These are phyloP conservation scores for Cochlearius cochlearius DNA, from an alignment of 2,113 vertebrate species.

Conservation along the genomic window DNA sequence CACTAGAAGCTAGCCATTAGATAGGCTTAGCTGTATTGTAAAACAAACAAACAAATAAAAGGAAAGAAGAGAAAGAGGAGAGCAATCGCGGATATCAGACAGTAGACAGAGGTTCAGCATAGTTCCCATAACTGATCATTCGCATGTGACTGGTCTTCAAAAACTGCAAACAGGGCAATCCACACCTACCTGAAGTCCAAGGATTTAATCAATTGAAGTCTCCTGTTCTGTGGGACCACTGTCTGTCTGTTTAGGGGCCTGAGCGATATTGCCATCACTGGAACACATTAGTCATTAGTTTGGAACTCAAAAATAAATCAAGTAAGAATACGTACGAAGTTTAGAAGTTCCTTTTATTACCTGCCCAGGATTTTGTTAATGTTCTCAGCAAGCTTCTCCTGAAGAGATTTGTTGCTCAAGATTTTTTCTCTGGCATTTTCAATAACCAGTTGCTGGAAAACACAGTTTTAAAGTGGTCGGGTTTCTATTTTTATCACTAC, in stretches of 20 bases:
- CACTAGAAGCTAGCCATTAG: not conserved
- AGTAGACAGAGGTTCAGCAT: not conserved
- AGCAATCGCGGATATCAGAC: not conserved
- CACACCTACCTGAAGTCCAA: conserved; percentile 89
- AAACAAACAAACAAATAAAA: not conserved
- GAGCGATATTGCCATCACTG: conserved; percentile 83
- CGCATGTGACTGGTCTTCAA: not conserved
- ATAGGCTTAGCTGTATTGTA: not conserved
- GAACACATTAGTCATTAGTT: conserved; percentile 25
- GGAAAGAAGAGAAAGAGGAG: not conserved
- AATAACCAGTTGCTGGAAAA: conserved; percentile 94
- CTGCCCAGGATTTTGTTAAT: conserved; percentile 96
- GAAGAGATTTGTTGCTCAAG: conserved; percentile 89
- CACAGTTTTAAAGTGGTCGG: conserved; percentile 25
- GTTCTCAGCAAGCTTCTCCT: conserved; percentile 98
- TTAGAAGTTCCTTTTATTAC: conserved; percentile 71
- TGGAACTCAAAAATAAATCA: not conserved
- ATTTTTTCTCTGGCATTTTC: conserved; percentile 98
- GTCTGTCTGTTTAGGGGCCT: conserved; percentile 80
- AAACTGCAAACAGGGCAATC: not conserved
- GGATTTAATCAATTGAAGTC: conserved; percentile 95
- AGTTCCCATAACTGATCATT: not conserved
- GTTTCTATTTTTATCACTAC: not conserved
- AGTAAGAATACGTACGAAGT: not conserved
- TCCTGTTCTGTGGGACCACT: conserved; percentile 83